These are phyloP conservation scores for Cantharis lateralis DNA, from an alignment of 2,888 invertebrate species.

Conservation along the genomic window DNA sequence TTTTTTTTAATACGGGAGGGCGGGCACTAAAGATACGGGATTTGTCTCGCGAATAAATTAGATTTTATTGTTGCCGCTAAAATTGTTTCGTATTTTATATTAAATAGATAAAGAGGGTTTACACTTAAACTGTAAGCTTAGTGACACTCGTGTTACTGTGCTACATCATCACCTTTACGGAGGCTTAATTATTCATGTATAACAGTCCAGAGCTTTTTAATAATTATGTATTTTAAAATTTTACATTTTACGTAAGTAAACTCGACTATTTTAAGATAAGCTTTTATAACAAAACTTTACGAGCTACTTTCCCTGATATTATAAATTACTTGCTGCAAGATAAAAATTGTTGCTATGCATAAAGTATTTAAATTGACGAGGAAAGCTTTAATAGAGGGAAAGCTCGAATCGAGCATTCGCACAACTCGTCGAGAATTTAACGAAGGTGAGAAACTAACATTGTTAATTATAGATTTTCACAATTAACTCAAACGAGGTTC, in stretches of 20 bases:
- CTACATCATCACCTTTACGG: neutral
- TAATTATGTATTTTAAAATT: neutral
- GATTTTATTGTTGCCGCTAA: neutral
- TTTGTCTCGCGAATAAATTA: neutral
- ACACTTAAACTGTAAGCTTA: slow-evolving; percentile 32
- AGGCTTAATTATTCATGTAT: neutral
- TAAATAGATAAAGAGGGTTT: neutral
- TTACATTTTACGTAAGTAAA: neutral
- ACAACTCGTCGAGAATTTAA: neutral
- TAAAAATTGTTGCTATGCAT: neutral
- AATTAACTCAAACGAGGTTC: neutral
- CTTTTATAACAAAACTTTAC: neutral
- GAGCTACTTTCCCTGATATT: neutral
- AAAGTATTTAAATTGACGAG: neutral
- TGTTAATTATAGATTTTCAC: neutral
- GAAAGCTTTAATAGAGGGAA: too few species aligned
- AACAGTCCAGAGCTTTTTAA: neutral
- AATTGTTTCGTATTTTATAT: neutral
- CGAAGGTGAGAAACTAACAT: neutral
- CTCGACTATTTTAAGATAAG: neutral
- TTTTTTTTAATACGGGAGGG: neutral
- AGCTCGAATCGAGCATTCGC: neutral
- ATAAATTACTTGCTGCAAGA: neutral
- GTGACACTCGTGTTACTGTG: slow-evolving; percentile 32
- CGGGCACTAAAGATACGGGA: neutral